Evolutionary conservation across 2,888 invertebrate genomes (phyloP).

Genomic region (Ramazzottius varieornatus): DNA sequence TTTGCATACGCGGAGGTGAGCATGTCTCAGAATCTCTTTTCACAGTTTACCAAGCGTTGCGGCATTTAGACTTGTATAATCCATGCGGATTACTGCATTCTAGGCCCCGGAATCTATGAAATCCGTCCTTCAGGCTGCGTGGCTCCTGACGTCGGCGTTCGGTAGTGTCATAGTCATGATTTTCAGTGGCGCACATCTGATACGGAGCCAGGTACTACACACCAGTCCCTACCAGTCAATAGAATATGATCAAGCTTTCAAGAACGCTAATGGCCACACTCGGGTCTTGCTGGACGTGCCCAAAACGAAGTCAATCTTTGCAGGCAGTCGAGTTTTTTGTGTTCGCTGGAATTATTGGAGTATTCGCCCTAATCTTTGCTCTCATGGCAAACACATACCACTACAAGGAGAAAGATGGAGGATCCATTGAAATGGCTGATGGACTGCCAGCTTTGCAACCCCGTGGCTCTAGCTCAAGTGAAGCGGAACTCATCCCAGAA

Average conservation of each 20-base stretch:
- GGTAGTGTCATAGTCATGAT: conserved; percentile 77
- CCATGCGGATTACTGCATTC: no score
- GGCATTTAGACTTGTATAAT: no score
- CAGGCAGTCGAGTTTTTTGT: conserved; percentile 63
- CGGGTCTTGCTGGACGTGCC: no score
- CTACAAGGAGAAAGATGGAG: conserved; percentile 23
- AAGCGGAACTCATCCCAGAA: no score
- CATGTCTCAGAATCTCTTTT: neutral
- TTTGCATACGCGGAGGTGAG: conserved; percentile 69
- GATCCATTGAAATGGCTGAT: neutral
- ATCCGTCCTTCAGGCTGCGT: conserved; percentile 65
- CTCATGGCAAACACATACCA: conserved; percentile 51
- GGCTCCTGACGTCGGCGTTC: conserved; percentile 69
- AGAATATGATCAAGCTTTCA: no score
- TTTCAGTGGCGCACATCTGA: conserved; percentile 49
- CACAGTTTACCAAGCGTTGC: no score
- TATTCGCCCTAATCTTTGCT: conserved; percentile 54
- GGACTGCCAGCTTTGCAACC: no score
- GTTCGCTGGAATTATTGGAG: conserved; percentile 56
- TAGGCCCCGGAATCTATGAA: conserved; percentile 70
- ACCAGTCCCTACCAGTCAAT: neutral
- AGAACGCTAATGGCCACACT: no score
- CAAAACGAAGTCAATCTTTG: no score
- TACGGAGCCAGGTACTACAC: conserved; percentile 43
- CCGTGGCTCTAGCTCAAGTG: no score